Evolutionary conservation across 2,797 vertebrate genomes (phyloP).

Genomic region (Pseudomugil gertrudae): DNA sequence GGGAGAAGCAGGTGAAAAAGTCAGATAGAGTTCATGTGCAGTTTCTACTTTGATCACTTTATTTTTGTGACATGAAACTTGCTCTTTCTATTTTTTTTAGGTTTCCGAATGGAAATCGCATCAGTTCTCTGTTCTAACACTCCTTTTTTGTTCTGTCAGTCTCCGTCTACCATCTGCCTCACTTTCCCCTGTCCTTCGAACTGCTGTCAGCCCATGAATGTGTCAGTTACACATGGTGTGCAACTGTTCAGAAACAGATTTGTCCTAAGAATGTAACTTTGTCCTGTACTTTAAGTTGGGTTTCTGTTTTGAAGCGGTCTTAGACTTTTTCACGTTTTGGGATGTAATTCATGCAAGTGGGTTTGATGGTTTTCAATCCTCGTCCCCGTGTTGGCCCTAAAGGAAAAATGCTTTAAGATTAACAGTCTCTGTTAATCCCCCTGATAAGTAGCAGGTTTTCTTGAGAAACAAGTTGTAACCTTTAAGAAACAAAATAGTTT

Average conservation of each 20-base stretch:
- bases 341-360: background rate
- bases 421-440: background rate
- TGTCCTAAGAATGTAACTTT: background rate
- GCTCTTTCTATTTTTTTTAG: conserved; percentile 35
- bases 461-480: background rate
- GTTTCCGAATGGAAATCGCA: conserved; percentile 47
- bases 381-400: background rate
- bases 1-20: conserved; percentile 53
- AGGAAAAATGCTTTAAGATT: background rate
- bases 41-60: conserved; percentile 53
- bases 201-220: conserved; percentile 27
- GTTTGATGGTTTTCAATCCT: background rate
- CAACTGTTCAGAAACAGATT: conserved; percentile 14
- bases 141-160: conserved; percentile 44
- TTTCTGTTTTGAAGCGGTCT: background rate
- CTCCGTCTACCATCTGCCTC: conserved; percentile 29
- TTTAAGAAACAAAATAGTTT: conserved; percentile 1
- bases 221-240: conserved; percentile 29
- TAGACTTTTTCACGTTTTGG: background rate
- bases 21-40: conserved; percentile 66
- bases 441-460: background rate
- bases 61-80: conserved; percentile 36
- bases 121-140: conserved; percentile 38
- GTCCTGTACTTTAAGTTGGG: background rate
- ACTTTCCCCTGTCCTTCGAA: conserved; percentile 7